Evolutionary conservation across 2,888 invertebrate species (phyloP).

Genomic region (Masnerella sp.): DNA sequence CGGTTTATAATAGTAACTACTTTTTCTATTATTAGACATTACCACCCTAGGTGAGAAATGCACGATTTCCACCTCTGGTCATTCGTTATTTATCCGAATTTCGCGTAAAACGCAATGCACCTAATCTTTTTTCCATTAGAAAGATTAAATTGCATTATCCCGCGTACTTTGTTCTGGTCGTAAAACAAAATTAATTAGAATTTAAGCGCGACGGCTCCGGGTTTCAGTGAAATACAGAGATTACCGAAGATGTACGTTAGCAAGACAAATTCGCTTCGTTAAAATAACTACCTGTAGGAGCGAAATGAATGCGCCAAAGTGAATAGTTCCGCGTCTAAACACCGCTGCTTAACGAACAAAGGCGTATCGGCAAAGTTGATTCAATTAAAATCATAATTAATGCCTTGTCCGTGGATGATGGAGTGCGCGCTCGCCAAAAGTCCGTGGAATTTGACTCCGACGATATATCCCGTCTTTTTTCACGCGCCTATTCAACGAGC

Average conservation of each 20-base stretch:
- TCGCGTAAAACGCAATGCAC: conserved; percentile 21
- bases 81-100: too few species aligned
- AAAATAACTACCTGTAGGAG: conserved; percentile 56
- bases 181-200: conserved; percentile 57
- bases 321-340: conserved; percentile 51
- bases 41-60: too few species aligned
- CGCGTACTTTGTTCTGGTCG: conserved; percentile 33
- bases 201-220: conserved; percentile 44
- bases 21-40: too few species aligned
- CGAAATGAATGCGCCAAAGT: conserved; percentile 37
- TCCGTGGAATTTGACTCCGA: conserved; percentile 41
- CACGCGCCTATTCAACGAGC: conserved; percentile 5
- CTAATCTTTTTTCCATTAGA: conserved; percentile 52
- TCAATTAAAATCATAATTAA: conserved; percentile 58
- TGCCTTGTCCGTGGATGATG: conserved; percentile 48
- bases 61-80: conserved; percentile 9
- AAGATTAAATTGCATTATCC: conserved; percentile 52
- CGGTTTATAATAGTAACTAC: too few species aligned
- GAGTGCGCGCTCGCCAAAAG: conserved; percentile 15
- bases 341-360: conserved; percentile 33
- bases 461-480: conserved; percentile 36
- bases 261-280: conserved; percentile 56
- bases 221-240: conserved; percentile 50
- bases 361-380: conserved; percentile 40
- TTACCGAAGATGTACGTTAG: conserved; percentile 48